A percentile compares a stretch with the other conserved stretches of the same genome.
Evolutionary conservation across 2,888 invertebrate species (phyloP).

Genomic region (Nesidiocoris tenuis): DNA sequence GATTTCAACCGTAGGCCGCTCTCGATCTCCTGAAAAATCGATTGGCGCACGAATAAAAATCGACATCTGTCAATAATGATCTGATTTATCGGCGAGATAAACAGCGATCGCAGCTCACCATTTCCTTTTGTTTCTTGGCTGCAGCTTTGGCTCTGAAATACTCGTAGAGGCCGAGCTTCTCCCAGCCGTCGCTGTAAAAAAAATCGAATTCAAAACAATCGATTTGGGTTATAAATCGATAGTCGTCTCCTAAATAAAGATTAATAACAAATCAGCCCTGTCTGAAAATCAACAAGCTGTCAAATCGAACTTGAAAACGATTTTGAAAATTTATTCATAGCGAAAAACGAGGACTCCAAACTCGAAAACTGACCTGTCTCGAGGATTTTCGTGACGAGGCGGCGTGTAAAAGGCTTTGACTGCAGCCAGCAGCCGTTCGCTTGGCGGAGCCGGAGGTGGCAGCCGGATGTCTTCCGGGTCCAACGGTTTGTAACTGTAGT

Average conservation of each 20-base stretch:
- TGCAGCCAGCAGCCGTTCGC: slow-evolving; percentile 86
- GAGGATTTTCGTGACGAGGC: slow-evolving; percentile 90
- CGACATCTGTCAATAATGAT: no score
- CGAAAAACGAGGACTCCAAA: no score
- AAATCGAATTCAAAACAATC: neutral
- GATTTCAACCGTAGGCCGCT: slow-evolving; percentile 69
- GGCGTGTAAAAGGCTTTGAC: slow-evolving; percentile 95
- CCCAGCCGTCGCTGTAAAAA: slow-evolving; percentile 81
- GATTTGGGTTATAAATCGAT: neutral
- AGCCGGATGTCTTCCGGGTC: slow-evolving; percentile 87
- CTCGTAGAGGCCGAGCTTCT: slow-evolving; percentile 94
- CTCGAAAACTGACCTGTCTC: slow-evolving; percentile 80
- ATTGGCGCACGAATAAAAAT: no score
- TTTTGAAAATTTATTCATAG: neutral
- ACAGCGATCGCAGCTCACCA: slow-evolving; percentile 36
- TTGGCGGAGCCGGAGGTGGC: slow-evolving; percentile 93
- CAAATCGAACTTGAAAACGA: neutral
- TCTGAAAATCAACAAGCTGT: neutral
- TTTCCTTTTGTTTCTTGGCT: slow-evolving; percentile 84
- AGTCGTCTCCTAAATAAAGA: no score
- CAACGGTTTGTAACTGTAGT: slow-evolving; percentile 83
- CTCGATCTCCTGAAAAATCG: slow-evolving; percentile 63
- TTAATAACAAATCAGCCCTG: neutral
- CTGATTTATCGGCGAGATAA: no score
- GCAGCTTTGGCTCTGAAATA: slow-evolving; percentile 95